Conservation (phyloP, 2,797 vertebrate species). For the Fundulus diaphanus region DNA sequence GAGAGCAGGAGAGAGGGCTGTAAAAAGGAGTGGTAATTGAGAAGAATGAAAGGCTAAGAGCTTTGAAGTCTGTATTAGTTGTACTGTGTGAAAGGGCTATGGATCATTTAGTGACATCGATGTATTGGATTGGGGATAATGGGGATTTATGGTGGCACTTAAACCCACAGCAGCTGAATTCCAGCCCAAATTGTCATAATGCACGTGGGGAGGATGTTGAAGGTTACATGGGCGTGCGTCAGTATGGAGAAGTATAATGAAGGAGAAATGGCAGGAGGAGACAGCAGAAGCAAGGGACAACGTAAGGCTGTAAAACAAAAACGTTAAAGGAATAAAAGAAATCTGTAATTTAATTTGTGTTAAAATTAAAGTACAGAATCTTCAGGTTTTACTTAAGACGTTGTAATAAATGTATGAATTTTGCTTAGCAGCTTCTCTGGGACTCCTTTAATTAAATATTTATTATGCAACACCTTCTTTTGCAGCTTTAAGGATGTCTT, state of each 20-base stretch:
- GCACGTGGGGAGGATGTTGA: conserved; percentile 42
- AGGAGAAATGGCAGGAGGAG: conserved; percentile 13
- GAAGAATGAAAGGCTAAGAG: conserved; percentile 78
- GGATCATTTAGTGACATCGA: conserved; percentile 80
- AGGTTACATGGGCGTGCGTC: conserved; percentile 51
- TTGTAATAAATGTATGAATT: conserved; percentile 19
- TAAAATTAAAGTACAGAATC: conserved; percentile 12
- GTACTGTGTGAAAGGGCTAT: conserved; percentile 73
- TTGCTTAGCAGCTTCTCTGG: conserved; percentile 8
- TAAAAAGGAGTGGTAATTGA: conserved; percentile 72
- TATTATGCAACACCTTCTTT: conserved; percentile 18
- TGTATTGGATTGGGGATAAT: conserved; percentile 72
- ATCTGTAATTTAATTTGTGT: not conserved
- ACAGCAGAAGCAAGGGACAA: not conserved
- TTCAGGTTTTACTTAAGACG: conserved; percentile 1
- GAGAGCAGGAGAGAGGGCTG: conserved; percentile 43
- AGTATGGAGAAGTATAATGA: conserved; percentile 20
- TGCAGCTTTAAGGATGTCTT: conserved; percentile 4
- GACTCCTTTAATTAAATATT: conserved; percentile 26
- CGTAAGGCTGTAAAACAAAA: conserved; percentile 1
- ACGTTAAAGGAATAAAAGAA: not conserved
- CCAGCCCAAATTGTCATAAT: conserved; percentile 68
- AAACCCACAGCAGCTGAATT: conserved; percentile 52
- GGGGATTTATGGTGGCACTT: conserved; percentile 75
- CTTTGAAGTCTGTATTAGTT: conserved; percentile 80